These are phyloP conservation scores for Montipora efflorescens DNA, from an alignment of 64 coral and sea anemone species.

Conservation along the genomic window DNA sequence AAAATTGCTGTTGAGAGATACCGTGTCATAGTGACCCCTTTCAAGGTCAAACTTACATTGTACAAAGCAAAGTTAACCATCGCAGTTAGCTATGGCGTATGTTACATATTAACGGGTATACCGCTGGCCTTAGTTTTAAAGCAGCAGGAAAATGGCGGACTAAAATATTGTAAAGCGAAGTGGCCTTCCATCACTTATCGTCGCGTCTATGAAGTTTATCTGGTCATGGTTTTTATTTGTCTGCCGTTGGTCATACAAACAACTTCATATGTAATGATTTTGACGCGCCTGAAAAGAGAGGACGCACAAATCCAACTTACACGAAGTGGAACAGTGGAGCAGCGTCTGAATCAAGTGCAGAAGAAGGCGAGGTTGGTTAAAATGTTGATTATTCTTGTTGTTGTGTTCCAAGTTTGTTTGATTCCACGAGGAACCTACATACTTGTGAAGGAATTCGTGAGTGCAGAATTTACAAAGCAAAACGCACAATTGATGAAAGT, in stretches of 20 bases:
- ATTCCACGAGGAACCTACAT: constrained; percentile 82
- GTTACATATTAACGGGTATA: constrained; percentile 64
- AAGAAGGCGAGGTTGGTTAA: constrained; percentile 75
- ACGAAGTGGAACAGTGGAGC: constrained; percentile 54
- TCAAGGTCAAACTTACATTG: constrained; percentile 71
- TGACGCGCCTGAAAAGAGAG: constrained; percentile 35
- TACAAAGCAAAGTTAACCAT: constrained; percentile 74
- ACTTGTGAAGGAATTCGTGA: constrained; percentile 56
- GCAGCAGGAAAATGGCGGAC: background rate
- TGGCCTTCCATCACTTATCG: constrained; percentile 25
- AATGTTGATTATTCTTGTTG: constrained; percentile 78
- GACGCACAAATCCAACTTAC: background rate
- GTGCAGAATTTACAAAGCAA: background rate
- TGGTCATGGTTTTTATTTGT: constrained; percentile 56
- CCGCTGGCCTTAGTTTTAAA: constrained; percentile 62
- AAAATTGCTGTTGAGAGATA: constrained; percentile 81
- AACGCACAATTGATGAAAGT: constrained; percentile 2
- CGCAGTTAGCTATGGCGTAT: constrained; percentile 38
- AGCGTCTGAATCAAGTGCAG: constrained; percentile 18
- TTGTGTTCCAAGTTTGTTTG: constrained; percentile 82
- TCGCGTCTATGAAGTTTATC: constrained; percentile 58
- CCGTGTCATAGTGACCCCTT: constrained; percentile 85
- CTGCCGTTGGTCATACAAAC: constrained; percentile 74
- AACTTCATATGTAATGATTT: constrained; percentile 66
- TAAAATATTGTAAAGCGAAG: background rate